Percentiles rank a stretch among this genome's conserved stretches.
phyloP scores from a whole-genome alignment of 2,797 vertebrate species.

The Poeciliopsis paucimaculata region DNA sequence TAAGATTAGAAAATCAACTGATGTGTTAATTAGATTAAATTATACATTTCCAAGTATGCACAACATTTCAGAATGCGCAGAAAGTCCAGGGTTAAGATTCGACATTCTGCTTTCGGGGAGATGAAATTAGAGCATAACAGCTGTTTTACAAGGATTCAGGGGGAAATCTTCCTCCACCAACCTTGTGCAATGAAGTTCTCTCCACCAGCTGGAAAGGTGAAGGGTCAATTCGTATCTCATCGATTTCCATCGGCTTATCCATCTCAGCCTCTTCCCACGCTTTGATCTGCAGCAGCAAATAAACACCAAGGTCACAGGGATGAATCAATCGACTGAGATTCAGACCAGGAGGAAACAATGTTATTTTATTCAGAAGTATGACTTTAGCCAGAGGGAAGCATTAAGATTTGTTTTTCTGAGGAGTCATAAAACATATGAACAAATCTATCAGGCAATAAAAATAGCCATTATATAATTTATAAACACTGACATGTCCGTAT shows the following conservation, averaged over 20 bases:
- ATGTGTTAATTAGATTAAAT: not conserved
- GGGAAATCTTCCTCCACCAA: slow-evolving; percentile 46
- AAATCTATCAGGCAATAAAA: slow-evolving; percentile 14
- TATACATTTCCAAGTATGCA: not conserved
- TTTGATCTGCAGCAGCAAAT: slow-evolving; percentile 82
- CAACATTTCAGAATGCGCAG: not conserved
- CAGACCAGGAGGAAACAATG: slow-evolving; percentile 1
- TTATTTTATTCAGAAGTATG: not conserved
- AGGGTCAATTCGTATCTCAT: slow-evolving; percentile 90
- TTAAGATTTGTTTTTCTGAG: not conserved
- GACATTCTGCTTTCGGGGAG: not conserved
- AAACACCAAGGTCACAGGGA: slow-evolving; percentile 35
- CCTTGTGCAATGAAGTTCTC: slow-evolving; percentile 95
- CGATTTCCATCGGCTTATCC: slow-evolving; percentile 87
- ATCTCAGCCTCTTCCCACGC: slow-evolving; percentile 91
- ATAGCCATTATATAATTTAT: slow-evolving; percentile 7
- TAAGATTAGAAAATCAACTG: not conserved
- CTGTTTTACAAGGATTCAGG: not conserved
- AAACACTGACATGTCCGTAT: not conserved
- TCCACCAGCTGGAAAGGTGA: slow-evolving; percentile 96
- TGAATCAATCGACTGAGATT: not conserved
- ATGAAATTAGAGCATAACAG: slow-evolving; percentile 4
- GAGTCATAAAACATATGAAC: slow-evolving; percentile 11
- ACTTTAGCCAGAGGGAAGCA: slow-evolving; percentile 15
- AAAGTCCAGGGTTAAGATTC: not conserved